Evolutionary conservation across 2,888 invertebrate genomes (phyloP).

Genomic region (Acronicta psi): DNA sequence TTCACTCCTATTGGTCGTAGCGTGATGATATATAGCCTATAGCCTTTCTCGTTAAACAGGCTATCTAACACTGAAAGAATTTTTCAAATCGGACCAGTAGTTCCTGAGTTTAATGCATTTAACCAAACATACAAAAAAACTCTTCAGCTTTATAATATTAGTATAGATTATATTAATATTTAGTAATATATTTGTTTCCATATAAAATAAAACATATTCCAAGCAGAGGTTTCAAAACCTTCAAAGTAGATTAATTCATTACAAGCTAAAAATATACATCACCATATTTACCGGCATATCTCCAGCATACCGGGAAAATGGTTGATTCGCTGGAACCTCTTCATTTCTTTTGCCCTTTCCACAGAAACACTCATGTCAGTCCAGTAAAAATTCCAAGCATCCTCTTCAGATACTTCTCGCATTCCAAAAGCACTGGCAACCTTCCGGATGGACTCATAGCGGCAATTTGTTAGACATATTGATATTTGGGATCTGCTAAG

Average conservation of each 20-base stretch:
- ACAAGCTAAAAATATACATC: background rate
- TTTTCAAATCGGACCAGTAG: too few relatives aligned
- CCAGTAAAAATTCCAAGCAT: constrained; percentile 97
- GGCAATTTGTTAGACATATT: constrained; percentile 92
- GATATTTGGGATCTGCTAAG: constrained; percentile 84
- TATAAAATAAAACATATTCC: too few relatives aligned
- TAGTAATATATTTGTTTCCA: too few relatives aligned
- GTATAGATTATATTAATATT: too few relatives aligned
- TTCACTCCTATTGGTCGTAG: too few relatives aligned
- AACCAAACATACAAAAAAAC: too few relatives aligned
- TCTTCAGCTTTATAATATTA: too few relatives aligned
- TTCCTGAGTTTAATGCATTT: too few relatives aligned
- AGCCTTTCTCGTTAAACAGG: too few relatives aligned
- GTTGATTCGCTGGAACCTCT: constrained; percentile 96
- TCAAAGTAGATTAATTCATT: background rate
- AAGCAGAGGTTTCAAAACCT: too few relatives aligned
- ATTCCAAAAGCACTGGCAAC: constrained; percentile 92
- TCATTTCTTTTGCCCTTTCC: constrained; percentile 97
- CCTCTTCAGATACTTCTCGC: constrained; percentile 93
- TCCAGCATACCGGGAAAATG: constrained; percentile 98
- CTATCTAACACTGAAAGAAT: too few relatives aligned
- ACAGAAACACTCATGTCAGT: constrained; percentile 96
- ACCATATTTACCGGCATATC: constrained; percentile 89
- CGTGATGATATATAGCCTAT: too few relatives aligned
- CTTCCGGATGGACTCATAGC: constrained; percentile 92